Conservation (phyloP, 2,888 invertebrate species). For the Drosophila demipolita region DNA sequence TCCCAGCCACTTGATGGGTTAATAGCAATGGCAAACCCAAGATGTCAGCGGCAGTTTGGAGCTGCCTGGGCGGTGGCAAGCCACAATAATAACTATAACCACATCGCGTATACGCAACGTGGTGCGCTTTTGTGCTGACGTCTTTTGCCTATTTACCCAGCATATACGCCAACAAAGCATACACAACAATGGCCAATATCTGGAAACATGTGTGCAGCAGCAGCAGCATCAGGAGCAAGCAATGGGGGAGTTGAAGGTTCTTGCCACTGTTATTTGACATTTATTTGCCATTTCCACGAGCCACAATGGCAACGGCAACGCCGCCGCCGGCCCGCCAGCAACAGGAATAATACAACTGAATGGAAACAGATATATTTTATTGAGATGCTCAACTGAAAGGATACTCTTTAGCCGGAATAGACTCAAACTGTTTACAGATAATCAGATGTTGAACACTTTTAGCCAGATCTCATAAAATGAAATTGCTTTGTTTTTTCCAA, state of each 20-base stretch:
- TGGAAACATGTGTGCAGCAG: slow-evolving; percentile 43
- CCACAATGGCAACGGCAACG: slow-evolving; percentile 29
- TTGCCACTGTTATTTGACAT: slow-evolving; percentile 74
- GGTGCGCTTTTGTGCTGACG: slow-evolving; percentile 68
- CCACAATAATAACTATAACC: slow-evolving; percentile 1
- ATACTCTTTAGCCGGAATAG: background rate
- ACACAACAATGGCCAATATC: slow-evolving; percentile 63
- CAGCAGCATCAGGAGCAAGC: background rate
- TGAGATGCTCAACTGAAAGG: background rate
- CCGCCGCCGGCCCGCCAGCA: slow-evolving; percentile 14
- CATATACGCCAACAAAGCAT: slow-evolving; percentile 29
- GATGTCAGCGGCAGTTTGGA: slow-evolving; percentile 59
- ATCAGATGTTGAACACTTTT: background rate
- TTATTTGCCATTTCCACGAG: slow-evolving; percentile 76
- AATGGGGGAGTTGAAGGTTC: background rate
- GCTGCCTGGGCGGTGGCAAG: slow-evolving; percentile 6
- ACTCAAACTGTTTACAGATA: background rate
- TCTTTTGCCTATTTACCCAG: slow-evolving; percentile 59
- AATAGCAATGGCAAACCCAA: slow-evolving; percentile 58
- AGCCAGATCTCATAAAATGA: background rate
- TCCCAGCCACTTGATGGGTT: slow-evolving; percentile 8
- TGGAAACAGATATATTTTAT: background rate
- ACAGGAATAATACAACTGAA: slow-evolving; percentile 15
- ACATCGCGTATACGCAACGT: slow-evolving; percentile 73
- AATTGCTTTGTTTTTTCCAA: background rate